Percentiles rank a stretch among this genome's conserved stretches.
These are phyloP conservation scores for Ostrea denselamellosa DNA, from an alignment of 1,140 invertebrate species.

Conservation along the genomic window DNA sequence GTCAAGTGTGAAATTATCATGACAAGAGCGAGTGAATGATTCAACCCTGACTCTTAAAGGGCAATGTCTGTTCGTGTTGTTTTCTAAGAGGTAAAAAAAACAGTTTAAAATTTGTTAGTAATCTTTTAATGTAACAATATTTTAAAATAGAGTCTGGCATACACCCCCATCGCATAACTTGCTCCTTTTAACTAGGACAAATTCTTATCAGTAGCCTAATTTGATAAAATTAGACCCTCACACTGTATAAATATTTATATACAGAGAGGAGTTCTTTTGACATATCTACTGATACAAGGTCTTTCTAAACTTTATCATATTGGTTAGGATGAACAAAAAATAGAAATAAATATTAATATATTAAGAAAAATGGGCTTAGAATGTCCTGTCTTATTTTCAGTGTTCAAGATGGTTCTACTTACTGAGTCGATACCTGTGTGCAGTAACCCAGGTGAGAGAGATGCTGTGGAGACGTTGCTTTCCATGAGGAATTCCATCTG, in stretches of 20 bases:
- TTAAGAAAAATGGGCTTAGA: neutral
- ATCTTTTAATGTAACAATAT: neutral
- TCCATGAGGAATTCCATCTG: constrained; percentile 61
- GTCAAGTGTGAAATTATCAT: neutral
- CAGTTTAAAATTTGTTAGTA: neutral
- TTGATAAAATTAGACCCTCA: too few relatives aligned
- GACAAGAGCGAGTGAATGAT: neutral
- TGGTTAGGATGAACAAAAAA: too few relatives aligned
- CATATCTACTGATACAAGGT: too few relatives aligned
- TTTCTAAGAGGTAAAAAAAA: neutral
- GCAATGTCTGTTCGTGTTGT: neutral
- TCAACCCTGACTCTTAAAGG: neutral
- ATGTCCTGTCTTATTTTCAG: neutral
- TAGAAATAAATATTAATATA: too few relatives aligned
- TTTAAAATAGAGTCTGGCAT: too few relatives aligned
- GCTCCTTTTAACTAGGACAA: too few relatives aligned
- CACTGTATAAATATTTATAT: too few relatives aligned
- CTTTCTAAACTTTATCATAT: too few relatives aligned
- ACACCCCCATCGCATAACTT: too few relatives aligned
- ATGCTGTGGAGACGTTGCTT: constrained; percentile 64
- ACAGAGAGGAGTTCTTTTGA: too few relatives aligned
- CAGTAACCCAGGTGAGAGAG: constrained; percentile 57
- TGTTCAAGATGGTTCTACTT: neutral
- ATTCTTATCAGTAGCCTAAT: too few relatives aligned
- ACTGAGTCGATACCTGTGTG: neutral